Base-by-base conservation (phyloP, 2,888 invertebrate genomes). In the Trichopoda pennipes region DNA sequence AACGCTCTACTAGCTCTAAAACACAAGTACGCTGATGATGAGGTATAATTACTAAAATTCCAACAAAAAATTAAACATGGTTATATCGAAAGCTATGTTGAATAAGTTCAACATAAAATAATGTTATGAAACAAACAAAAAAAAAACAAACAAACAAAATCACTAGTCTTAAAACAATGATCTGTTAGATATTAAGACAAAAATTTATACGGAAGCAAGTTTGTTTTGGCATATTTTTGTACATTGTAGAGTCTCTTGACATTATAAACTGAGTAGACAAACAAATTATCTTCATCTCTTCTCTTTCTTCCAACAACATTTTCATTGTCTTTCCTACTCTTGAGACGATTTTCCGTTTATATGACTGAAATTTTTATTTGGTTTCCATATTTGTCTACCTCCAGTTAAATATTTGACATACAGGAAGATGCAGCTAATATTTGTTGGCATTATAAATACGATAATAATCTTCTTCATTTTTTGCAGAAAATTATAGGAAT, bases 351-450 rank as follows among this genome's bases (percentile, higher is more conserved):
- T 28, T 61, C n/a, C 17, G 14, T 14, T n/a, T 7, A 6, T 61
- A 38, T 68, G 60, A 49, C 55, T 61, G 61, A 51, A 32, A 56
- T 63, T 55, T 61, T n/a, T 47, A 4, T 70, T 64, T 63, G 28
- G 16, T 42, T 72, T 42, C 35, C 56, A 53, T 42, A 19, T 60
- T 49, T 53, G 44, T 64, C 42, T 35, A 47, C 19, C 44, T 55
- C 44, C 63, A 47, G 12, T 42, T 32, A 66, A 56, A 56, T 66
- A 19, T 66, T 38, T 68, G n/a, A 32, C 23, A 74, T 64, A 63
- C 82, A 82, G 82, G 82, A 82, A 82, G 82, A 82, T 74, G 81
- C 47, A 58, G 49, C 60, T 38, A 19, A 51, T 66, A 28, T 75
- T 55, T 78, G 64, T 64, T 74, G 53, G 17, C 63, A 38, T 56